Evolutionary conservation across 2,888 invertebrate species (phyloP).

Genomic region (Macaria liturata): DNA sequence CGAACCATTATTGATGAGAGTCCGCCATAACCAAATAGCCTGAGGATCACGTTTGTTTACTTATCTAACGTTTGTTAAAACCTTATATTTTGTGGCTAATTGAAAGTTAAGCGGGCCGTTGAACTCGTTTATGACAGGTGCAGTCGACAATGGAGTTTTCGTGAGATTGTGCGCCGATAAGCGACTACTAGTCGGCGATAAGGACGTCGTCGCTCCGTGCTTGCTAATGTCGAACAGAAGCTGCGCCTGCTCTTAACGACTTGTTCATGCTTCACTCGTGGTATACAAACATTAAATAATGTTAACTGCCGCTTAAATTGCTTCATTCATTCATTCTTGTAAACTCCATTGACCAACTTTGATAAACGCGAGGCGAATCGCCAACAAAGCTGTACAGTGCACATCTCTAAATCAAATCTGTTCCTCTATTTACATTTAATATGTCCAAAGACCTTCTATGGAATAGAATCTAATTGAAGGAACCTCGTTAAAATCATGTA

Average conservation of each 20-base stretch:
- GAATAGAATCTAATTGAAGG: no score
- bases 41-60: conserved; percentile 77
- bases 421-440: conserved; percentile 57
- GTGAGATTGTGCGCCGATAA: conserved; percentile 77
- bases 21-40: conserved; percentile 78
- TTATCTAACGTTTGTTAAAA: conserved; percentile 70
- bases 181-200: conserved; percentile 68
- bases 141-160: conserved; percentile 75
- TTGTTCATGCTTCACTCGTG: conserved; percentile 57
- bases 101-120: conserved; percentile 61
- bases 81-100: conserved; percentile 67
- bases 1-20: conserved; percentile 80
- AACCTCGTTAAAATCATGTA: no score
- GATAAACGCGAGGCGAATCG: conserved; percentile 56
- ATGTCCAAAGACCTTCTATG: conserved; percentile 38
- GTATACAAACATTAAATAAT: conserved; percentile 70
- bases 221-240: conserved; percentile 78
- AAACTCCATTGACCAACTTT: conserved; percentile 64
- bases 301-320: conserved; percentile 68
- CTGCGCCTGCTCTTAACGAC: conserved; percentile 57
- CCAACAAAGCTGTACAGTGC: conserved; percentile 52
- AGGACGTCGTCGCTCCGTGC: conserved; percentile 53
- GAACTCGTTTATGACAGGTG: conserved; percentile 78
- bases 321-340: conserved; percentile 79
- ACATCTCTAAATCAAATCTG: conserved; percentile 57